Base-by-base conservation (phyloP, 2,888 invertebrate genomes). In the Mactromeris polynyma region DNA sequence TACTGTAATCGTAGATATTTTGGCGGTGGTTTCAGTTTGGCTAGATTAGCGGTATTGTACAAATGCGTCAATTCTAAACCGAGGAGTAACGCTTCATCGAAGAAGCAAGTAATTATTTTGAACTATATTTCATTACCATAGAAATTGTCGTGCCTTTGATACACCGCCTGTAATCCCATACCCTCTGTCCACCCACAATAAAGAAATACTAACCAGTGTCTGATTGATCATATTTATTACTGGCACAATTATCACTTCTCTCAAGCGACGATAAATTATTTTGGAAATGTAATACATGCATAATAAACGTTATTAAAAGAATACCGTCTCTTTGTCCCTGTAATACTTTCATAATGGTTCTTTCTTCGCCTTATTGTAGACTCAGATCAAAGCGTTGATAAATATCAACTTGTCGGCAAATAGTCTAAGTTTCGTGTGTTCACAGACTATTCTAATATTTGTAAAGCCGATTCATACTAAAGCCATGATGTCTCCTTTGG, bases 291-390 rank as follows among this genome's bases (percentile, higher is more conserved):
- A 26, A 64, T 64, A 26, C 58, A 26, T 64, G 58, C 58, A n/a
- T 64, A 64, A 64, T n/a, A n/a, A 64, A 64, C 9, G 58, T 64
- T n/a, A 64, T 64, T 26, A 64, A n/a, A 64, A 64, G 58, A 54
- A 54, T 54, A 26, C 26, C 58, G 58, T 26, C 6, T 26, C 58
- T 64, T 64, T 64, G 58, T 64, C 58, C n/a, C 58, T 11, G 26
- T 4, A 26, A 64, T n/a, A 64, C 26, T 64, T 64, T 26, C 2
- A 64, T 64, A 26, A 64, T n/a, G 9, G 1, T 26, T 19, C 51
- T 51, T 51, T 51, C 51, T 17, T 51, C 51, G 51, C 26, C 26
- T n/a, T 26, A 64, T 64, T 64, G 26, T 26, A 26, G n/a, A 26
- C 58, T 26, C 9, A 26, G 58, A 64, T 64, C 58, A 64, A 64